Conservation (phyloP, 2,888 invertebrate species). For the Habroteleia sp. region DNA sequence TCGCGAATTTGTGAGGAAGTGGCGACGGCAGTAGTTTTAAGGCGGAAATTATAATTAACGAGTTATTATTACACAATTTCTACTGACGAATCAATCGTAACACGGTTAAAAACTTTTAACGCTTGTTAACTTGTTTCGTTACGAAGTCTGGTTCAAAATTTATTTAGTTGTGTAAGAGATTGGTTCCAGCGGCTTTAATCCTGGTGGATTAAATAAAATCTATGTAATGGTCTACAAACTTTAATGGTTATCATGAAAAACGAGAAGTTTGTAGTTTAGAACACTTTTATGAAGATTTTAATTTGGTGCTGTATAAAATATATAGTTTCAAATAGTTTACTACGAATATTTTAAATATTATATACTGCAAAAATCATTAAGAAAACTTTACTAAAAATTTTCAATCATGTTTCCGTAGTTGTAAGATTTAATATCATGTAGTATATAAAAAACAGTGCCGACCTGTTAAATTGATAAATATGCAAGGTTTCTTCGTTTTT, state of each 20-base stretch:
- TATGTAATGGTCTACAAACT: constrained; percentile 4
- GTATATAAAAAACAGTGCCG: too few species aligned
- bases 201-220: background rate
- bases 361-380: too few species aligned
- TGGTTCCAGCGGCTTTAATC: constrained; percentile 4
- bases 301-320: too few species aligned
- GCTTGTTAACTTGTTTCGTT: background rate
- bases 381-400: too few species aligned
- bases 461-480: too few species aligned
- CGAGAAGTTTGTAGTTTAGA: constrained; percentile 6
- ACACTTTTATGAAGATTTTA: too few species aligned
- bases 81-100: background rate
- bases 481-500: too few species aligned
- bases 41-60: constrained; percentile 9
- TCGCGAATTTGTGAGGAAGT: background rate
- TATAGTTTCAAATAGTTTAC: too few species aligned
- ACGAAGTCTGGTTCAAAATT: constrained; percentile 6
- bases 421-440: too few species aligned
- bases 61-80: background rate
- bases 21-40: constrained; percentile 9
- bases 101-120: background rate
- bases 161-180: background rate
- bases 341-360: too few species aligned
- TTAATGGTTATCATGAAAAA: constrained; percentile 11
- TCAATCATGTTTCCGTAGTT: too few species aligned